Percentiles rank a stretch among this genome's conserved stretches.
Conservation (phyloP, 2,797 vertebrate species). For the Chiroxiphia lanceolata region DNA sequence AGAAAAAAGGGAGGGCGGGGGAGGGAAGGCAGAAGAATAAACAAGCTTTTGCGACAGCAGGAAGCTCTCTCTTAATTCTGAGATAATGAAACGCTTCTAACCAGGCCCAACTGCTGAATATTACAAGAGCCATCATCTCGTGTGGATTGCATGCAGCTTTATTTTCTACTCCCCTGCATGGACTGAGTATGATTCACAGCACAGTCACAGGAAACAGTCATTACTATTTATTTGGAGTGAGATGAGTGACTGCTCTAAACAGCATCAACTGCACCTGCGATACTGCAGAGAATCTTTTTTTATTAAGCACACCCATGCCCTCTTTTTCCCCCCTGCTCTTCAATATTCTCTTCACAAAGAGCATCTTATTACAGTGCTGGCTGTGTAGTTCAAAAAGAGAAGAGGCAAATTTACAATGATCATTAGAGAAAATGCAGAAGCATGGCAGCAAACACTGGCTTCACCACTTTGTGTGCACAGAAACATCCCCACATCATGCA, state of each 20-base stretch:
- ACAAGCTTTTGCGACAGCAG: slow-evolving; percentile 70
- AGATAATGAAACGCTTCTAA: slow-evolving; percentile 76
- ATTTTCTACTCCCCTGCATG: slow-evolving; percentile 74
- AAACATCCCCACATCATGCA: background rate
- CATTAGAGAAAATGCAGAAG: slow-evolving; percentile 59
- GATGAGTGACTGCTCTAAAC: slow-evolving; percentile 72
- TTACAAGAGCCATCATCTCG: slow-evolving; percentile 73
- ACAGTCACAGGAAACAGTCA: slow-evolving; percentile 73
- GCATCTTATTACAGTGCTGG: slow-evolving; percentile 56
- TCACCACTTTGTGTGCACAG: background rate
- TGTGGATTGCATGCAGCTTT: slow-evolving; percentile 71
- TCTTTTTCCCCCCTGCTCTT: slow-evolving; percentile 38
- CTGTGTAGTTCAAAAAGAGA: background rate
- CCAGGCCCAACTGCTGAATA: slow-evolving; percentile 75
- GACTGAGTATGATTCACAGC: slow-evolving; percentile 72
- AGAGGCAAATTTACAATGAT: slow-evolving; percentile 31
- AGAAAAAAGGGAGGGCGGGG: background rate
- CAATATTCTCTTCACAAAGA: slow-evolving; percentile 73
- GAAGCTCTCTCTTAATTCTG: slow-evolving; percentile 73
- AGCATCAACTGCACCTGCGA: slow-evolving; percentile 59
- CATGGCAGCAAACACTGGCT: background rate
- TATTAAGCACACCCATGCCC: slow-evolving; percentile 43
- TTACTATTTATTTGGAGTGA: slow-evolving; percentile 72
- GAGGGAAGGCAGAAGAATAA: slow-evolving; percentile 56
- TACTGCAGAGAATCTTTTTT: slow-evolving; percentile 48